phyloP scores from a whole-genome alignment of 2,888 invertebrate genomes.

The Troides helena region DNA sequence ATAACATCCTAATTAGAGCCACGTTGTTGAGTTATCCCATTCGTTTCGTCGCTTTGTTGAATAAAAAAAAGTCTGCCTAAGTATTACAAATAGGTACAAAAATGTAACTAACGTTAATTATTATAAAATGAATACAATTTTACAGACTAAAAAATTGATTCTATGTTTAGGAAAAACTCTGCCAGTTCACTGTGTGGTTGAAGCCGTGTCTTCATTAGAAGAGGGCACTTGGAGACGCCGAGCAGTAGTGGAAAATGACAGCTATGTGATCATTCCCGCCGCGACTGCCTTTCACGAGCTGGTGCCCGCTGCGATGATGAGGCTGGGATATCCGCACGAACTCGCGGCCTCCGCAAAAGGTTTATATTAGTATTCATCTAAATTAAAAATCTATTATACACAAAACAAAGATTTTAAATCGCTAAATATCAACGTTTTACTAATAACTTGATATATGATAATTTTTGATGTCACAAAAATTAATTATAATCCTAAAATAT shows the following conservation, averaged over 20 bases:
- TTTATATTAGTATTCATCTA: slow-evolving; percentile 34
- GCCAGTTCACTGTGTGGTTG: slow-evolving; percentile 97
- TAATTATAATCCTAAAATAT: too few relatives aligned
- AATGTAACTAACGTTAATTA: background rate
- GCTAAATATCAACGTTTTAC: too few relatives aligned
- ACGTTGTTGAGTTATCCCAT: too few relatives aligned
- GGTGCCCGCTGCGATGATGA: slow-evolving; percentile 93
- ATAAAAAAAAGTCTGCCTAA: background rate
- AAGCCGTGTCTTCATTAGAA: slow-evolving; percentile 88
- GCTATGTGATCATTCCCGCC: slow-evolving; percentile 96
- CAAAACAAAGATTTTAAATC: too few relatives aligned
- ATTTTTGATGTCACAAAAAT: too few relatives aligned
- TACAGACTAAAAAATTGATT: background rate
- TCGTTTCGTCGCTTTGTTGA: background rate
- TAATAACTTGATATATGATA: too few relatives aligned
- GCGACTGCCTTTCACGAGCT: slow-evolving; percentile 95
- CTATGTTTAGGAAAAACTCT: slow-evolving; percentile 81
- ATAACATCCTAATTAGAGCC: too few relatives aligned
- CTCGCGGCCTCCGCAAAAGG: slow-evolving; percentile 91
- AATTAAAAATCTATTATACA: too few relatives aligned
- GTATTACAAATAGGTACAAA: background rate
- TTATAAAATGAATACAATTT: background rate
- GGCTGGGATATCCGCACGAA: slow-evolving; percentile 94
- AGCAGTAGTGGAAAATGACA: slow-evolving; percentile 93
- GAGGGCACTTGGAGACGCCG: slow-evolving; percentile 83